phyloP scores from a whole-genome alignment of 1,140 invertebrate species.

The Helicoverpa zea region DNA sequence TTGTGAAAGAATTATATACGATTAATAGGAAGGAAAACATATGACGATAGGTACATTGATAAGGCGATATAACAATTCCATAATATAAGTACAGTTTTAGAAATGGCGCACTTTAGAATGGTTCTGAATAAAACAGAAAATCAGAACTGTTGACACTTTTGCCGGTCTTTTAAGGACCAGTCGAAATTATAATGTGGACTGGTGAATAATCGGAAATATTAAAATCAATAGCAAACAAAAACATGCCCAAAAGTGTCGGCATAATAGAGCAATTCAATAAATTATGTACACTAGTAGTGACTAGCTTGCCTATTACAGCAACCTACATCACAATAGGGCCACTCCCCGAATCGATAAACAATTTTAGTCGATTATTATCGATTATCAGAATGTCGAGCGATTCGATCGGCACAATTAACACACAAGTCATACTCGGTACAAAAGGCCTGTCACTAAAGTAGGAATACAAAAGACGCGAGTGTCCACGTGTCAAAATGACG shows the following conservation, averaged over 20 bases:
- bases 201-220: background rate
- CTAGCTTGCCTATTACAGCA: conserved; percentile 21
- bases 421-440: conserved; percentile 38
- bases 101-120: background rate
- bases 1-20: too few species aligned
- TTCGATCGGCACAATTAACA: conserved; percentile 39
- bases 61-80: too few species aligned
- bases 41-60: too few species aligned
- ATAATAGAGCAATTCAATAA: conserved; percentile 17
- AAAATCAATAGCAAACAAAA: background rate
- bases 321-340: conserved; percentile 25
- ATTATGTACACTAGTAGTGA: background rate
- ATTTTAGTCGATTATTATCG: conserved; percentile 40
- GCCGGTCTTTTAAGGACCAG: background rate
- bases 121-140: too few species aligned
- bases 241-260: conserved; percentile 1
- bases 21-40: too few species aligned
- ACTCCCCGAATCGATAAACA: conserved; percentile 27
- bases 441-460: conserved; percentile 34
- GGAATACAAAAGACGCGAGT: conserved; percentile 18
- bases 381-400: conserved; percentile 33
- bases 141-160: too few species aligned
- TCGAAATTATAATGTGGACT: background rate
- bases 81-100: background rate
- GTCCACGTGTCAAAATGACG: conserved; percentile 28